phyloP scores from a whole-genome alignment of 1,140 invertebrate species.

The Carcinoscorpius rotundicauda region DNA sequence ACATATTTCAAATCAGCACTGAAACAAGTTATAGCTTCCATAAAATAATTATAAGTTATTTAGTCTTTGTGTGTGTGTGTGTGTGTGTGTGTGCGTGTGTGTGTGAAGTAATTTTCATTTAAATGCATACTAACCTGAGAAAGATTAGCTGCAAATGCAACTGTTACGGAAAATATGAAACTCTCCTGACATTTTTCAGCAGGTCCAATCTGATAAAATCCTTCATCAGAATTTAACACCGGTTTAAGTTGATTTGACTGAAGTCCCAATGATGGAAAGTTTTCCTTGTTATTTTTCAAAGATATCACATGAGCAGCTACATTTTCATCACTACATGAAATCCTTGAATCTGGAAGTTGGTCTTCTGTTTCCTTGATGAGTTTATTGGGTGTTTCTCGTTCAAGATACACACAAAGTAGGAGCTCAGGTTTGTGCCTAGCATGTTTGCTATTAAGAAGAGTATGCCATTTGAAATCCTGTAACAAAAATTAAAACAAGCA shows the following conservation, averaged over 20 bases:
- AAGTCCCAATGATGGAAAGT: not conserved
- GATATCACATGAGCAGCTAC: no score
- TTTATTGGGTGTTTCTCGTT: conserved; percentile 14
- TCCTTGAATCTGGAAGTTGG: not conserved
- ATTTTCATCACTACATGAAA: no score
- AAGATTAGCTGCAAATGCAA: conserved; percentile 35
- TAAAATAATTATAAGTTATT: no score
- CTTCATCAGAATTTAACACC: conserved; percentile 33
- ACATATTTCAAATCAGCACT: no score
- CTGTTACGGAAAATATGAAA: conserved; percentile 35
- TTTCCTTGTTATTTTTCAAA: no score
- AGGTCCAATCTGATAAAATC: conserved; percentile 36
- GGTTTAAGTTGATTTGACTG: conserved; percentile 27
- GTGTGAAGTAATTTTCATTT: no score
- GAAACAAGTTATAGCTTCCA: no score
- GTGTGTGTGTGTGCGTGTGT: no score
- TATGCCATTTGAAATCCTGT: conserved; percentile 35
- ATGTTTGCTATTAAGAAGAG: conserved; percentile 38
- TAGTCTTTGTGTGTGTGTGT: no score
- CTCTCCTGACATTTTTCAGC: conserved; percentile 29
- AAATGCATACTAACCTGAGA: conserved; percentile 28
- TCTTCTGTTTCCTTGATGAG: conserved; percentile 26
- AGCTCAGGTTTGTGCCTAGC: conserved; percentile 36
- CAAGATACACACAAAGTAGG: conserved; percentile 33
- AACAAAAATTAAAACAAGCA: no score